Conservation (phyloP, 2,113 vertebrate genomes). For the Puffinus mauretanicus region DNA sequence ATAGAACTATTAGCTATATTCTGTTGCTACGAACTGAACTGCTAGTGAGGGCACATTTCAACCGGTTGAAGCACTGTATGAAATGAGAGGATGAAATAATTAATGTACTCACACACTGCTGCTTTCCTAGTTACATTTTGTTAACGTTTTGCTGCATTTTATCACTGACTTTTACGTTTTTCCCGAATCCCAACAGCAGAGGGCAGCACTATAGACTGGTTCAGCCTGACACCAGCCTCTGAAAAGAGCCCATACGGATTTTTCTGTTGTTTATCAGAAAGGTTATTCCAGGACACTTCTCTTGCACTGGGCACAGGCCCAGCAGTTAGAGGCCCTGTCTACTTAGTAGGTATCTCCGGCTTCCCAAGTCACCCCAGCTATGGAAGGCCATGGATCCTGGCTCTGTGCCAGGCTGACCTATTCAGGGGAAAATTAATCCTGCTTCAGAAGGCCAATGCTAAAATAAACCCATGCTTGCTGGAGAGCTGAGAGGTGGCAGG, state of each 20-base stretch:
- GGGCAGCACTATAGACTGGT: not conserved
- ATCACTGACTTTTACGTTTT: fast-evolving
- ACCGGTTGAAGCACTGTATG: not conserved
- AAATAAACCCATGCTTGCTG: constrained; percentile 47
- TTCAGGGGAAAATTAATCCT: constrained; percentile 66
- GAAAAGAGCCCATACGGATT: not conserved
- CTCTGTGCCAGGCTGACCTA: constrained; percentile 42
- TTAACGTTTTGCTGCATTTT: not conserved
- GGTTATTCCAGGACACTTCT: constrained; percentile 49
- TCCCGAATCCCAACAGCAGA: not conserved
- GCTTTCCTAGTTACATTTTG: not conserved
- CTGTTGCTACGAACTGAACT: not conserved
- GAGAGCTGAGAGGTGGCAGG: not conserved
- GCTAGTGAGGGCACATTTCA: not conserved
- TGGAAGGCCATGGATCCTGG: constrained; percentile 35
- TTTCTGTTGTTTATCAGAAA: constrained; percentile 13
- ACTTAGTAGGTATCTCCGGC: constrained; percentile 24
- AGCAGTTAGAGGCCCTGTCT: not conserved
- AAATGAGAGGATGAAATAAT: not conserved
- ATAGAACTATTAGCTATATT: not conserved
- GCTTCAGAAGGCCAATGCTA: constrained; percentile 61
- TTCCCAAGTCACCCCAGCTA: constrained; percentile 22
- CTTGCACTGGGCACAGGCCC: not conserved
- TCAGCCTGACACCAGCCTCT: not conserved
- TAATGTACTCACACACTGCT: not conserved